Evolutionary conservation across 2,888 invertebrate genomes (phyloP), one percentile per base, ranked within the genome.

Genomic region (Aphodius sticticus): DNA sequence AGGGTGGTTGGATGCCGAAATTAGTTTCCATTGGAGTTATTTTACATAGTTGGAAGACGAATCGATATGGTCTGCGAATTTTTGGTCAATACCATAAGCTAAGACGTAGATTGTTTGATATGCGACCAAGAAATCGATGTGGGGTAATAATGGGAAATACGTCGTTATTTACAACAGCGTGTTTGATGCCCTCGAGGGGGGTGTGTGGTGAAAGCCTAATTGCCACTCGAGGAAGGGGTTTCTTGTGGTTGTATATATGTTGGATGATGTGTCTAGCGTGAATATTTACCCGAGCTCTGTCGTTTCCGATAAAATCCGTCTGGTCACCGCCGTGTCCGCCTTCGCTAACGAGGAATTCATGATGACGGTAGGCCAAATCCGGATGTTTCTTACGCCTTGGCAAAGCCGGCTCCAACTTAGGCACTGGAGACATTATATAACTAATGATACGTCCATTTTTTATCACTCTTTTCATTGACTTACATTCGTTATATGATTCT

Each of bases 381-480:
- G 96, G 96, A 89, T 96, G 96, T 91, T 96, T 96, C 92, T 96
- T 96, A 89, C 96, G 93, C 84, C 96, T 93, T 83, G 96, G 96
- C 91, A 96, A 92, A 82, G 95, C 95, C 84, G 96, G 96, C 90
- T 96, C 96, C 91, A 95, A 92, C 80, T 92, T 92, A 83, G 91
- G 86, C 84, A 87, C 88, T 88, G 85, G 82, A 85, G 84, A 84
- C 84, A 84, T 85, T 83, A 86, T 84, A 84, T 85, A 85, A 85
- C 82, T 83, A 82, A 85, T 84, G 81, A 85, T 83, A 83, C 82
- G 84, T 78, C 84, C 84, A 83, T 84, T 82, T 82, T 82, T 80
- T 76, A 81, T 84, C 83, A 84, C 83, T 82, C 83, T 82, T 83
- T 84, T 84, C 82, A 84, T 82, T 81, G 83, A 85, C 86, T 86